Evolutionary conservation across 2,113 vertebrate species (phyloP).

Genomic region (Tetraodon nigroviridis): DNA sequence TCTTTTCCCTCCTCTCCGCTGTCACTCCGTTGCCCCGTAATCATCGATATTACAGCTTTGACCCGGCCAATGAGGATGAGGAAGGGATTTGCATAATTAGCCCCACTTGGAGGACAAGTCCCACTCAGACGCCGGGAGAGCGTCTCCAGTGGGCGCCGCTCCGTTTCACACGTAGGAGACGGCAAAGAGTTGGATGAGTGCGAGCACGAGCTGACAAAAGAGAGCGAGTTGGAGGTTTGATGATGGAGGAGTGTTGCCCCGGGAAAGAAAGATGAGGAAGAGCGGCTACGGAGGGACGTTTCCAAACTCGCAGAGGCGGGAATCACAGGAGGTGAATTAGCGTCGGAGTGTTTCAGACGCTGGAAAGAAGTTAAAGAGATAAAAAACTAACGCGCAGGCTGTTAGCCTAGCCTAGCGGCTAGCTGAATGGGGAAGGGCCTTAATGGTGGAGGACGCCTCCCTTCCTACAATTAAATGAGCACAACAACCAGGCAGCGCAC

Average conservation of each 20-base stretch:
- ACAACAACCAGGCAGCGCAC: too few relatives aligned
- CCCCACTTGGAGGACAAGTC: conserved; percentile 58
- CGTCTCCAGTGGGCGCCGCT: conserved; percentile 51
- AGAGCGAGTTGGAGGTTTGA: conserved; percentile 10
- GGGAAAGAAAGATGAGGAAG: conserved; percentile 5
- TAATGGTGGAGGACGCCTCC: too few relatives aligned
- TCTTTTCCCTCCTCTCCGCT: conserved; percentile 11
- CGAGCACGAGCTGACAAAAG: conserved; percentile 21
- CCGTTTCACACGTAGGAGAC: conserved; percentile 41
- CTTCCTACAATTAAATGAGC: too few relatives aligned
- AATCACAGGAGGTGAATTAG: background rate
- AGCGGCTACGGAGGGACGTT: background rate
- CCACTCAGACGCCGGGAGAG: conserved; percentile 53
- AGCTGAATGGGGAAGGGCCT: background rate
- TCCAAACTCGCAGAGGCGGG: background rate
- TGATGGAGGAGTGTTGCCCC: conserved; percentile 21
- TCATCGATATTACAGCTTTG: conserved; percentile 56
- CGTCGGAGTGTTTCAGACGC: background rate
- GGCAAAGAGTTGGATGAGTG: conserved; percentile 36
- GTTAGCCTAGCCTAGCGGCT: too few relatives aligned
- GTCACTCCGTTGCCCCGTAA: conserved; percentile 42
- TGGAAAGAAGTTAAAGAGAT: background rate
- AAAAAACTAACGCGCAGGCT: background rate
- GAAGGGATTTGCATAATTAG: conserved; percentile 66
- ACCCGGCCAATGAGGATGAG: conserved; percentile 59